Evolutionary conservation across 2,797 vertebrate species (phyloP), one percentile per base, ranked within the genome.

Genomic region (Enteromius thamalakanensis): DNA sequence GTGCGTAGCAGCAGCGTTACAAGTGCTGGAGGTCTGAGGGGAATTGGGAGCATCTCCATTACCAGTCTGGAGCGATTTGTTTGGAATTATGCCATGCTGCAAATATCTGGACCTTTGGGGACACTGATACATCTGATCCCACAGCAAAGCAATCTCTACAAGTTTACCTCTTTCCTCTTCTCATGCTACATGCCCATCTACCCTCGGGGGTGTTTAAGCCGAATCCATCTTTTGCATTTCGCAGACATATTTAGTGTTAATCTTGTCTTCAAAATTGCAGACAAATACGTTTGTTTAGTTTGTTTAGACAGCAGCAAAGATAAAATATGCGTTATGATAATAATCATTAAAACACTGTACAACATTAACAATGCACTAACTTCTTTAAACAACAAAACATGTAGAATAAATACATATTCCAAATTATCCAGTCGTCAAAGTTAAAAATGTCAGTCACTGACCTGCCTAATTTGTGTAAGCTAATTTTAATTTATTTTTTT

Each of bases 31-130:
- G 85, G 91, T 96, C 97, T 92, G 65, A 91, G 81, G 97, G 96
- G 96, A 96, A 95, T 96, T 93, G 87, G 93, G 94, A 94, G 94
- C 87, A 90, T 93, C 94, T 94, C 92, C 90, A 92, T 96, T 94
- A 94, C 93, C 93, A 89, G 88, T 92, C 90, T 81, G 82, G 90
- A 94, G 91, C 90, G 90, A 95, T 96, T 95, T 95, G 93, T 94
- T 91, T 91, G 84, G 89, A 94, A 95, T 92, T 92, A 94, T 94
- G 90, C 93, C 94, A 92, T 93, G 91, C 91, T 92, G 88, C 90
- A 93, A 92, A 91, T 92, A 93, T 91, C 88, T 87, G 91, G 92
- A 94, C 91, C 92, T 92, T 91, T 78, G 91, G 93, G 93, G 93
- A 92, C 92, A 91, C 89, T 85, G 87, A 93, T 89, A 90, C 60